phyloP scores from a whole-genome alignment of 2,888 invertebrate species.

The Papilio protenor region DNA sequence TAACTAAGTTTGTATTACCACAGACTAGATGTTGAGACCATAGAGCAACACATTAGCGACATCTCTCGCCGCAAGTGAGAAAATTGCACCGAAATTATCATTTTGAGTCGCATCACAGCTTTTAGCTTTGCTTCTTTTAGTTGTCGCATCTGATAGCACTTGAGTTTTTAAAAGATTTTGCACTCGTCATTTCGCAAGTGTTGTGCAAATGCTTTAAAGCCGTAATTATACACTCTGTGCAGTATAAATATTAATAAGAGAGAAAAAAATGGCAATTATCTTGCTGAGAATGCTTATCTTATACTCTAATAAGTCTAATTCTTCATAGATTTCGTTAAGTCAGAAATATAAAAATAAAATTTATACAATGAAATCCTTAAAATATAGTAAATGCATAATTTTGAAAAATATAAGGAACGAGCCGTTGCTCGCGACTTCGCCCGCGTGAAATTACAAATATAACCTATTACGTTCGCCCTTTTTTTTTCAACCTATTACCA shows the following conservation, averaged over 20 bases:
- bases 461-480: too few species aligned
- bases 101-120: conserved; percentile 63
- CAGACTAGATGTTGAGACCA: conserved; percentile 74
- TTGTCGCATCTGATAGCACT: conserved; percentile 43
- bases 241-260: conserved; percentile 20
- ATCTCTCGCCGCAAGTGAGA: conserved; percentile 77
- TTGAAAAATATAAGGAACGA: too few species aligned
- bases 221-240: conserved; percentile 30
- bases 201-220: conserved; percentile 28
- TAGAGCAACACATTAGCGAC: conserved; percentile 81
- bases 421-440: too few species aligned
- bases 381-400: not conserved
- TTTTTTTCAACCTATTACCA: too few species aligned
- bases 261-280: not conserved
- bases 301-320: not conserved
- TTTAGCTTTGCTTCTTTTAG: conserved; percentile 50
- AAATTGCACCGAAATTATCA: conserved; percentile 77
- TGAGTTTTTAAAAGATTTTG: conserved; percentile 40
- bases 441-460: too few species aligned
- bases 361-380: not conserved
- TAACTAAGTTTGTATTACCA: conserved; percentile 56
- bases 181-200: conserved; percentile 37
- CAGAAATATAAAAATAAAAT: not conserved
- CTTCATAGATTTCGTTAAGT: not conserved
- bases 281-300: not conserved